Conservation (phyloP, 2,797 vertebrate species). For the Sternarchorhynchus goeldii region DNA sequence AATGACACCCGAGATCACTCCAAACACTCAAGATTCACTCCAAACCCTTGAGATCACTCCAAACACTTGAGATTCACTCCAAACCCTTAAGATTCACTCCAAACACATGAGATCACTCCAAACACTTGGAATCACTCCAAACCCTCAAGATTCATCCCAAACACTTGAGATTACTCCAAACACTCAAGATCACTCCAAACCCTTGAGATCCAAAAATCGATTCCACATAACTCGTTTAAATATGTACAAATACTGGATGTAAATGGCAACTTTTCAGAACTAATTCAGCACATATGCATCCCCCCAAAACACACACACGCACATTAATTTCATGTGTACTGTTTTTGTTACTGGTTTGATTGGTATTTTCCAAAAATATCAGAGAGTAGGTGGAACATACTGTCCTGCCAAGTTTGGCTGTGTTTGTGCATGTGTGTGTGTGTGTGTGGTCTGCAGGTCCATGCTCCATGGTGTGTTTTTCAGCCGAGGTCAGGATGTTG, state of each 20-base stretch:
- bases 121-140: neutral
- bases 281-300: too few relatives aligned
- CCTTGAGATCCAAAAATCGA: too few relatives aligned
- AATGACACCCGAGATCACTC: too few relatives aligned
- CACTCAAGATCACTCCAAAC: neutral
- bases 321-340: conserved; percentile 9
- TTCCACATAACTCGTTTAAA: too few relatives aligned
- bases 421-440: conserved; percentile 25
- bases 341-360: neutral
- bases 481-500: conserved; percentile 69
- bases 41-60: too few relatives aligned
- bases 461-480: conserved; percentile 58
- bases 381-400: conserved; percentile 36
- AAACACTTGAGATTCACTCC: neutral
- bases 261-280: too few relatives aligned
- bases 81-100: too few relatives aligned
- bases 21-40: neutral
- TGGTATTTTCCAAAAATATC: conserved; percentile 40
- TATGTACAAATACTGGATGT: too few relatives aligned
- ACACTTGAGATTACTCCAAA: neutral
- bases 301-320: too few relatives aligned
- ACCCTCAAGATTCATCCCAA: neutral
- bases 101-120: neutral
- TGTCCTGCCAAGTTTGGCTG: conserved; percentile 40
- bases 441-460: conserved; percentile 53